Evolutionary conservation across 2,888 invertebrate species (phyloP), one percentile per base, ranked within the genome.

Genomic region (Bibio marci): DNA sequence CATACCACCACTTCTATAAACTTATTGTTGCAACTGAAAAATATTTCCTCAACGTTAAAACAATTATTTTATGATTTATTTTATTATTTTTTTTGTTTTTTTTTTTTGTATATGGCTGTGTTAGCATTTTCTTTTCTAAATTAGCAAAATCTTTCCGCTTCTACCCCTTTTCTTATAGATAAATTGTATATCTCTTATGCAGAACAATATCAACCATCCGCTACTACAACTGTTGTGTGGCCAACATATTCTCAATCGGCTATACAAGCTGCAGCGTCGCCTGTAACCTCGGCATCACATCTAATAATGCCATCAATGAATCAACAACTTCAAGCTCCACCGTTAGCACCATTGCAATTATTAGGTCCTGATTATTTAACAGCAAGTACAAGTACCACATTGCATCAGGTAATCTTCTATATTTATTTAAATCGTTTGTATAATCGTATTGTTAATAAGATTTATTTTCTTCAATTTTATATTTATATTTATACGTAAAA

Each of bases 171-270:
- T 38, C 39, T 32, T 37, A 31, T 40, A 42, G 38, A 37, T 40
- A 42, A 42, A 42, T 37, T 39, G 30, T 32, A 30, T 44, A 38
- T 37, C 37, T 39, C 37, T 37, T 43, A 41, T 34, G 35, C 62
- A 66, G 73, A 72, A 52, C 77, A 78, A 52, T 64, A 79, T 45
- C 78, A 77, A 46, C 77, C 79, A 55, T 70, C 80, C 1, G 75
- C 80, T 33, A 72, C 80, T 46, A 77, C 79, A 55, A 70, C 80
- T 1, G 75, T 80, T 33, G 73, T 80, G 15, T 80, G 80, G 80
- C 79, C 80, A 30, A 74, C 76, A 50, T 71, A 78, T 55, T 62
- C 65, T 39, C 67, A 66, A 50, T 55, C 60, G 33, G 54, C 53
- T 41, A 50, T 53, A 41, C 38, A 58, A 54, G 17, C 56, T 58